Percentiles rank a stretch among this genome's conserved stretches.
phyloP scores from a whole-genome alignment of 2,113 vertebrate genomes.

The Chionis minor region DNA sequence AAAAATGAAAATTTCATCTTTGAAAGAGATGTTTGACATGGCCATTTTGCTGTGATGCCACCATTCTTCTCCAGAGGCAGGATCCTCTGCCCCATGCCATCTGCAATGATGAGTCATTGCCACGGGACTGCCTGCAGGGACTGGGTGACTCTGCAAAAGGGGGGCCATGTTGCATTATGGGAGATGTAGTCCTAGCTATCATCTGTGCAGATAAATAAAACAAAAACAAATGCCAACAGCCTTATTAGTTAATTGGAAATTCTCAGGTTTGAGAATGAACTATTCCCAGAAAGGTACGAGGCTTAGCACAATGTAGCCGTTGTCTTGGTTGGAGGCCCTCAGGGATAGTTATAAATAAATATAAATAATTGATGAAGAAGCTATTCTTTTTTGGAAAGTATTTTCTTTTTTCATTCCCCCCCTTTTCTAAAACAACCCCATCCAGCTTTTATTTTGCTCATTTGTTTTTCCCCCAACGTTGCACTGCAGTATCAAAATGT shows the following conservation, averaged over 20 bases:
- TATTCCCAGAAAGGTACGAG: neutral
- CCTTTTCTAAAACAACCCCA: neutral
- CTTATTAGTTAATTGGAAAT: neutral
- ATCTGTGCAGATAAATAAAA: neutral
- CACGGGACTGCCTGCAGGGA: neutral
- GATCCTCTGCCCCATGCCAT: fast-evolving
- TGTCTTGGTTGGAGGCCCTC: neutral
- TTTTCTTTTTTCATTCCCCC: neutral
- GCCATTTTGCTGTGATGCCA: neutral
- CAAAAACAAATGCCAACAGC: neutral
- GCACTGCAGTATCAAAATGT: neutral
- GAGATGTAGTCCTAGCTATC: neutral
- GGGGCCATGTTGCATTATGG: neutral
- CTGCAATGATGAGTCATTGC: neutral
- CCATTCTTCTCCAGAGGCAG: neutral
- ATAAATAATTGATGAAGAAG: neutral
- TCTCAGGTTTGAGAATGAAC: neutral
- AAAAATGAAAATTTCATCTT: neutral
- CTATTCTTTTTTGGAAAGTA: neutral
- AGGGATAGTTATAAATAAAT: neutral
- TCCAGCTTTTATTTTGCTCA: neutral
- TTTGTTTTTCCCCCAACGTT: constrained; percentile 44
- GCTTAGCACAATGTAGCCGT: neutral
- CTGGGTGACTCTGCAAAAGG: neutral
- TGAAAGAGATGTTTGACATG: neutral